These are phyloP conservation scores for Neotoma lepida DNA, from an alignment of 2,113 vertebrate species.

Conservation along the genomic window DNA sequence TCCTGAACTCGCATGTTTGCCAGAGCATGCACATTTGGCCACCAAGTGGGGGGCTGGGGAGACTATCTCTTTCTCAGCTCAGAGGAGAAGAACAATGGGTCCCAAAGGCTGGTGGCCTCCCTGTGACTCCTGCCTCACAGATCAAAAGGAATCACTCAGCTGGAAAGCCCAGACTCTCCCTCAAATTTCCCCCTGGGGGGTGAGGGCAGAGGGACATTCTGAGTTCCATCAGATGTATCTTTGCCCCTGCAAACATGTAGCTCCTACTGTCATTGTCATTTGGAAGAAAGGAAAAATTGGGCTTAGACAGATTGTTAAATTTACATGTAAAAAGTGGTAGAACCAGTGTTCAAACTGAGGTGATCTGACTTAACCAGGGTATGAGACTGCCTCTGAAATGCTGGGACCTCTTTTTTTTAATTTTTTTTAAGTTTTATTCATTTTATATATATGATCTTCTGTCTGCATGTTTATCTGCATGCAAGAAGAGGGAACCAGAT, in stretches of 20 bases:
- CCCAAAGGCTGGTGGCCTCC: slow-evolving; percentile 44
- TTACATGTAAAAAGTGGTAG: background rate
- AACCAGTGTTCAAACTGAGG: background rate
- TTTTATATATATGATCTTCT: too few relatives aligned
- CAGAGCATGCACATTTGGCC: background rate
- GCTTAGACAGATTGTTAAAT: background rate
- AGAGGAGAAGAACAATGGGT: slow-evolving; percentile 59
- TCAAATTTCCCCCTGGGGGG: background rate
- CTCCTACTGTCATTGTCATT: background rate
- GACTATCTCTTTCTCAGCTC: slow-evolving; percentile 1
- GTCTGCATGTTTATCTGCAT: too few relatives aligned
- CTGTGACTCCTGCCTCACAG: slow-evolving; percentile 10
- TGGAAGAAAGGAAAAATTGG: background rate
- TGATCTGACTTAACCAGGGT: background rate
- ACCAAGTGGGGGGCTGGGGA: background rate
- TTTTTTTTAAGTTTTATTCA: too few relatives aligned
- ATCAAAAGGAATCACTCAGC: slow-evolving; percentile 6
- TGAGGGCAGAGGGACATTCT: background rate
- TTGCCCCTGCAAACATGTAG: background rate
- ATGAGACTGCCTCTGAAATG: background rate
- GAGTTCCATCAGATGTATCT: background rate
- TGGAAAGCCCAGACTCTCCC: slow-evolving; percentile 35
- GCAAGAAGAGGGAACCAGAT: too few relatives aligned
- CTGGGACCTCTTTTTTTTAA: too few relatives aligned
- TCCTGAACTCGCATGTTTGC: background rate